Evolutionary conservation across 2,888 invertebrate genomes (phyloP).

Genomic region (Mythimna ferrago): DNA sequence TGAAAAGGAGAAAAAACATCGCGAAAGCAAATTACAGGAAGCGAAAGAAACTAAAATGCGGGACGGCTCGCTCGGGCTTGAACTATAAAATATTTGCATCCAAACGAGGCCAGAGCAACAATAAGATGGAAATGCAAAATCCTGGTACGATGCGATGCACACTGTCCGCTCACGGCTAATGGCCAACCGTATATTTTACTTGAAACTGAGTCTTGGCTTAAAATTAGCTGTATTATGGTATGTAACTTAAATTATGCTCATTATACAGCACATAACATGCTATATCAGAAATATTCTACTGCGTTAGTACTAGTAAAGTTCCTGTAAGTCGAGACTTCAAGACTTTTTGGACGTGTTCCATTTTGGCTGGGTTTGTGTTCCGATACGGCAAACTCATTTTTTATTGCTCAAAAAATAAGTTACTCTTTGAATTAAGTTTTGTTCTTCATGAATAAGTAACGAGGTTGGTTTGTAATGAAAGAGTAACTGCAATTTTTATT

Average conservation of each 20-base stretch:
- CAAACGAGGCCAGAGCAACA: constrained; percentile 84
- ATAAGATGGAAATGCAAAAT: constrained; percentile 86
- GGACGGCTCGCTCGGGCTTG: constrained; percentile 78
- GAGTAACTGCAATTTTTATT: not conserved
- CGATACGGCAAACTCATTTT: constrained; percentile 52
- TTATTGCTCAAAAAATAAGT: constrained; percentile 54
- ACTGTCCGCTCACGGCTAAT: constrained; percentile 74
- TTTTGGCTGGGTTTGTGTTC: constrained; percentile 58
- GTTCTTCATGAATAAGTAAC: constrained; percentile 40
- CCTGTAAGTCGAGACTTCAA: constrained; percentile 45
- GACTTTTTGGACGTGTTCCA: constrained; percentile 60
- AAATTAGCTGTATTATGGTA: constrained; percentile 66
- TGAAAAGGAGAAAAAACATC: constrained; percentile 77
- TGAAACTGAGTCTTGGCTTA: constrained; percentile 56
- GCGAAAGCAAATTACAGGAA: constrained; percentile 84
- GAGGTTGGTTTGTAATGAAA: constrained; percentile 19
- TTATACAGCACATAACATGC: constrained; percentile 48
- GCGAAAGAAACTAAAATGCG: constrained; percentile 83
- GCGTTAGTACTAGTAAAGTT: constrained; percentile 37
- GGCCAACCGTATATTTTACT: constrained; percentile 70
- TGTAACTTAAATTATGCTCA: constrained; percentile 60
- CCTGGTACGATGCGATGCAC: constrained; percentile 78
- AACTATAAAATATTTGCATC: constrained; percentile 88
- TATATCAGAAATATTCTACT: constrained; percentile 40
- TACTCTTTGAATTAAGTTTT: constrained; percentile 42